phyloP scores from a whole-genome alignment of 2,113 vertebrate genomes.

The Morone saxatilis region DNA sequence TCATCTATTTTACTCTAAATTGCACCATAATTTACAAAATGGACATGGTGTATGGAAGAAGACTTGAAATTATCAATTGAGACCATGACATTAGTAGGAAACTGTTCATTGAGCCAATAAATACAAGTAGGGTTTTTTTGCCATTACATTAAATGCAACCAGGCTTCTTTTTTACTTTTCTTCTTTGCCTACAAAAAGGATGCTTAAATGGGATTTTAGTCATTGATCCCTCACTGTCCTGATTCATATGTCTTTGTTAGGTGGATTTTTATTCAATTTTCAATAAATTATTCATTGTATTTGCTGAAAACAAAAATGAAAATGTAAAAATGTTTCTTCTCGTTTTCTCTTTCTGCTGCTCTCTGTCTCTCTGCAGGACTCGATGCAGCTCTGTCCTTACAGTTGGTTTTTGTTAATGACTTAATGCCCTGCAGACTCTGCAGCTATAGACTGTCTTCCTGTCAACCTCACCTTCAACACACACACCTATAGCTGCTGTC shows the following conservation, averaged over 20 bases:
- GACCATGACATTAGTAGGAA: no score
- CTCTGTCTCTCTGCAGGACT: not conserved
- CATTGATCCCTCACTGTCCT: not conserved
- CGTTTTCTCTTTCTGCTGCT: not conserved
- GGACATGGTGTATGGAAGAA: no score
- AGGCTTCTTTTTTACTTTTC: no score
- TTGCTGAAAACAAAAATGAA: no score
- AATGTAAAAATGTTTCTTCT: not conserved
- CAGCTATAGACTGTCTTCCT: constrained; percentile 15
- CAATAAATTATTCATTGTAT: not conserved
- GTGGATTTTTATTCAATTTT: not conserved
- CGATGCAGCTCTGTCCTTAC: not conserved
- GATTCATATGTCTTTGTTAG: not conserved
- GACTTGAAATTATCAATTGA: no score
- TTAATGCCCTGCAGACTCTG: constrained; percentile 41
- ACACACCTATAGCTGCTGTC: constrained; percentile 22
- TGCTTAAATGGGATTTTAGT: not conserved
- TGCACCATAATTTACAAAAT: no score
- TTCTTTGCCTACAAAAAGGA: not conserved
- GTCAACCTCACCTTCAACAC: constrained; percentile 20
- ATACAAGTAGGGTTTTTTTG: no score
- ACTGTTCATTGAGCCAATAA: no score
- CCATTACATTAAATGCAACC: no score
- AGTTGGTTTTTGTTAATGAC: constrained; percentile 32
- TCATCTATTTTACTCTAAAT: no score